Evolutionary conservation across 37 sponge, comb jelly and placozoan genomes (phyloP), one percentile per base, ranked within the genome.

Genomic region (Corticium candelabrum): DNA sequence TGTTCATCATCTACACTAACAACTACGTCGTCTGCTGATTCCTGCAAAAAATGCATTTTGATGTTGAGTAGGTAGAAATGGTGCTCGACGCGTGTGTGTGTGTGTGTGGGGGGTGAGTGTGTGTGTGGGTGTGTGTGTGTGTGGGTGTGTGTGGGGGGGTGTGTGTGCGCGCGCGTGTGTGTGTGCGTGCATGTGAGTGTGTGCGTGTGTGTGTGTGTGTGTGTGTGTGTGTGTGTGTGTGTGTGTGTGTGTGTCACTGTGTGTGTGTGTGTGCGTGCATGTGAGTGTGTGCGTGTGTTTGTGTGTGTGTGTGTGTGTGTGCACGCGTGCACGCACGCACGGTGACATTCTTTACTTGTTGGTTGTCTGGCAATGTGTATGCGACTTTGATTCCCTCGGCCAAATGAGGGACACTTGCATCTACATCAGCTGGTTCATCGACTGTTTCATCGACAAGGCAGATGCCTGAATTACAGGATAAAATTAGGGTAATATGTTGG

Each of bases 391-490:
- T 50, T 31, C 79, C 69, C 34, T 50, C 34, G 1, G 68, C 29
- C 5, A 15, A 56, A 30, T 21, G 40, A 33, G 7, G 37, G n/a
- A 15, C 3, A 3, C 21, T 3, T 77, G 38, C 32, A 32, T 76
- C 32, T 38, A n/a, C 37, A 35, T 34, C 36, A 78, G 37, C 76
- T 7, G 72, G 40, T 11, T 38, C 38, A 21, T 2, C 38, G n/a
- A 68, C 34, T 21, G 32, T 70, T 1, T 75, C 41, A 29, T 32
- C 41, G 81, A 81, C 0, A 77, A 75, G 1, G 80, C 77, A 81
- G 85, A 90, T 0, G 87, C 87, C 71, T 87, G 86, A 67, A 80
- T 37, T 0, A 89, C n/a, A 4, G 40, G 1, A 34, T 2, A 41
- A 27, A 29, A 4, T 37, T 5, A 36, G 80, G 40, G 34, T 1